Evolutionary conservation across 1,140 invertebrate genomes (phyloP), one percentile per base, ranked within the genome.

Genomic region (Brachionus asplanchnoidis): DNA sequence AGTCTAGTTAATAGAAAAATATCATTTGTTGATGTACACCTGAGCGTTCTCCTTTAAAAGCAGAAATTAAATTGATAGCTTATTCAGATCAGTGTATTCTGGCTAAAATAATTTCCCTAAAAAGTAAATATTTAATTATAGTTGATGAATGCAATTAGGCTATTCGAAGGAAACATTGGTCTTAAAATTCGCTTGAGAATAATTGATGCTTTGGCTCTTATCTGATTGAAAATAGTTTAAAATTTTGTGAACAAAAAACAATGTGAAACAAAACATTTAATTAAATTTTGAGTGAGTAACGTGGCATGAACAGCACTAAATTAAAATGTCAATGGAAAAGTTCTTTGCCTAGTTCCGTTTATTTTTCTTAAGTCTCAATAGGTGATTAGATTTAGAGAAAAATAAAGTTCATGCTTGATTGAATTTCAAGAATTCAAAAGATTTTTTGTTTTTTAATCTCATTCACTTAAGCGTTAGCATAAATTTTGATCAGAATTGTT

Each of bases 191-290:
- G 53, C 53, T 60, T 60, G 53, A 60, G 53, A 20, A 23, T 60
- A 60, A 60, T 60, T 60, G 53, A 8, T 73, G 36, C 68, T 42
- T 42, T 73, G 14, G 32, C 32, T 40, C 66, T 73, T 73, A 73
- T 73, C 68, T 42, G 68, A 73, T 73, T 73, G 68, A 73, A 20
- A 42, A 73, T 42, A 42, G 36, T 73, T 73, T 46, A 3, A 46
- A 46, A 46, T 46, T n/a, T 73, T 17, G 17, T 42, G 40, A 42
- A 40, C 12, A 28, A 40, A 73, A 42, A 40, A 40, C 17, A 20
- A 73, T 73, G 68, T 73, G 68, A 73, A 73, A 42, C 32, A 17
- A 73, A 73, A 73, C 68, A 73, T 73, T 73, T 40, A 73, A 73
- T 73, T 73, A 68, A 68, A 68, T 40, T 42, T 60, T 23, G 53